Evolutionary conservation across 1,140 invertebrate species (phyloP), one percentile per base, ranked within the genome.

Genomic region (Aphidius ervi): DNA sequence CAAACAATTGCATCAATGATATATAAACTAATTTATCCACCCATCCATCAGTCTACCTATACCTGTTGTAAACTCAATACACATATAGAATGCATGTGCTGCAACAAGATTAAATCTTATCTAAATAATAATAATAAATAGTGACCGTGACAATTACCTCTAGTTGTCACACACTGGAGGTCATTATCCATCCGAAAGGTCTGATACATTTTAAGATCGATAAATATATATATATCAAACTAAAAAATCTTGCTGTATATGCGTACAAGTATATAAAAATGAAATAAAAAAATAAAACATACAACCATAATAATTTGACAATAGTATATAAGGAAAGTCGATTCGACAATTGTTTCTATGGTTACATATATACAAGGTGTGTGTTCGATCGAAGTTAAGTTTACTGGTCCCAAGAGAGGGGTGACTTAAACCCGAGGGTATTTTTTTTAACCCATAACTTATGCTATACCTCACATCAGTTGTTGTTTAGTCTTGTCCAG

Each of bases 291-390:
- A 9, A 43, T n/a, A 43, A 8, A 45, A 50, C 9, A 55, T 16
- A 16, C 16, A 16, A 1, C 16, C 16, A 16, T 16, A 16, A 16
- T 16, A 16, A 16, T 16, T 16, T 16, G 16, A 16, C 16, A 16
- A 16, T 16, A 16, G 16, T 40, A 23, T 10, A 9, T 9, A 46
- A 31, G 61, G 41, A 58, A 62, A 63, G 67, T 67, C 65, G 67
- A 68, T 67, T 66, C n/a, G 56, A 60, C 63, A 64, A 72, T 69
- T 67, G 73, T 74, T 72, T 66, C 73, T 72, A 74, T 74, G 71
- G 72, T 66, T 68, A 74, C 73, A 37, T 50, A 55, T 7, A 42
- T 3, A 31, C 2, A 31, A 31, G 23, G 23, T 31, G 23, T 31
- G 23, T 31, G 23, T 31, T 31, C 67, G 68, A 69, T 73, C 71